Evolutionary conservation across 35 echinoderm and acorn worm species (phyloP).

Genomic region (Nesometra sesokonis): DNA sequence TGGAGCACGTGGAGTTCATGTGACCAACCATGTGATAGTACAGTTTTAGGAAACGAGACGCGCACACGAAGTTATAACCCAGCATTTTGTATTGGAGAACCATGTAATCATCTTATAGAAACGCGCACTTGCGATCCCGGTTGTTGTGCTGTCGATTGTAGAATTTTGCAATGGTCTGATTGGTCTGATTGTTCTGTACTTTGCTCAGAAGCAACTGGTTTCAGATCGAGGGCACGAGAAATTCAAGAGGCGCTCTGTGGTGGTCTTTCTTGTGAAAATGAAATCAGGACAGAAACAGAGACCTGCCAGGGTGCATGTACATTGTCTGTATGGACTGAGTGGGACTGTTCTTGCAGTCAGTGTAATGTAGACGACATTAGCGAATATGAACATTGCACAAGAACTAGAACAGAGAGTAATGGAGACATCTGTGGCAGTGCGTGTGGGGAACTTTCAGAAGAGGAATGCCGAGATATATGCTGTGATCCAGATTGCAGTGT

Average conservation of each 20-base stretch:
- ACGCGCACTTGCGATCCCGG: not conserved
- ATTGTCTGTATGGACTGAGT: not conserved
- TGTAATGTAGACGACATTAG: not conserved
- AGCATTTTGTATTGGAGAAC: not conserved
- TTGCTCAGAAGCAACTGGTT: not conserved
- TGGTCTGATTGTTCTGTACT: not conserved
- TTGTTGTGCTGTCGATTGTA: not conserved
- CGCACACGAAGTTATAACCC: not conserved
- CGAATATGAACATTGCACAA: not conserved
- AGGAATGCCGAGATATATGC: not conserved
- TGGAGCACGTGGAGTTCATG: not conserved
- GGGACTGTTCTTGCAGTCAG: not conserved
- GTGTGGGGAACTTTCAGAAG: not conserved
- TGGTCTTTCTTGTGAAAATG: not conserved
- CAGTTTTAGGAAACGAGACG: not conserved
- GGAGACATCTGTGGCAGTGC: not conserved
- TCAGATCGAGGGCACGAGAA: not conserved
- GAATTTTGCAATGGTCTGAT: not conserved
- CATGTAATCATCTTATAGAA: not conserved
- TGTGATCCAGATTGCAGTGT: not conserved
- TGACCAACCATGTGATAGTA: not conserved
- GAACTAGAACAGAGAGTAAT: not conserved
- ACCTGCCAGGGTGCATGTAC: not conserved
- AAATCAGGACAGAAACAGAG: not conserved
- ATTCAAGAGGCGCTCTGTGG: not conserved